These are phyloP conservation scores for Raphicerus campestris DNA, from an alignment of 2,113 vertebrate genomes.

Conservation along the genomic window DNA sequence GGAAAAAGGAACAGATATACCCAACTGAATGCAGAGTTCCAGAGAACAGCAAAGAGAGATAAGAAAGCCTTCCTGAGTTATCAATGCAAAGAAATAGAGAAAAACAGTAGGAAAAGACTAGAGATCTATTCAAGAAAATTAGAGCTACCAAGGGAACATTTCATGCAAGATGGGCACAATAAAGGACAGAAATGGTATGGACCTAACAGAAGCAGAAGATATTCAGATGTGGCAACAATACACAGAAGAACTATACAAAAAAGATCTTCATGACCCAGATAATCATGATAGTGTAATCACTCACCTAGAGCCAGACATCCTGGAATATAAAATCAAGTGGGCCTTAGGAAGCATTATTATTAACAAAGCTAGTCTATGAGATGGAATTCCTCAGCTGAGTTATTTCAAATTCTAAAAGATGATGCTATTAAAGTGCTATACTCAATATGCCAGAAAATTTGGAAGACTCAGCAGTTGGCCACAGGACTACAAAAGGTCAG, in stretches of 20 bases:
- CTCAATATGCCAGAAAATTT: not conserved
- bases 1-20: not conserved
- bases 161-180: not conserved
- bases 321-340: not conserved
- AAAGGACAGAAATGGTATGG: not conserved
- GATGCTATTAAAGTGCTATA: not conserved
- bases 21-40: not conserved
- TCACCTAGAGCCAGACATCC: not conserved
- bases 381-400: not conserved
- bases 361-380: not conserved
- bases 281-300: not conserved
- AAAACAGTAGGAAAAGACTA: not conserved
- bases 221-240: not conserved
- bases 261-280: not conserved
- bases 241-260: not conserved
- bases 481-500: not conserved
- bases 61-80: not conserved
- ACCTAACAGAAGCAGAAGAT: not conserved
- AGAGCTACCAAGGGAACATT: not conserved
- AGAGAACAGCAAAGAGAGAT: not conserved
- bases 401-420: not conserved
- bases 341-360: not conserved
- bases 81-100: not conserved
- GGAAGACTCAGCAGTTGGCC: not conserved
- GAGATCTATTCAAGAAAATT: not conserved